Percentiles rank a stretch among this genome's conserved stretches.
phyloP scores from a whole-genome alignment of 35 echinoderm and acorn worm species.

The Diadema setosum region DNA sequence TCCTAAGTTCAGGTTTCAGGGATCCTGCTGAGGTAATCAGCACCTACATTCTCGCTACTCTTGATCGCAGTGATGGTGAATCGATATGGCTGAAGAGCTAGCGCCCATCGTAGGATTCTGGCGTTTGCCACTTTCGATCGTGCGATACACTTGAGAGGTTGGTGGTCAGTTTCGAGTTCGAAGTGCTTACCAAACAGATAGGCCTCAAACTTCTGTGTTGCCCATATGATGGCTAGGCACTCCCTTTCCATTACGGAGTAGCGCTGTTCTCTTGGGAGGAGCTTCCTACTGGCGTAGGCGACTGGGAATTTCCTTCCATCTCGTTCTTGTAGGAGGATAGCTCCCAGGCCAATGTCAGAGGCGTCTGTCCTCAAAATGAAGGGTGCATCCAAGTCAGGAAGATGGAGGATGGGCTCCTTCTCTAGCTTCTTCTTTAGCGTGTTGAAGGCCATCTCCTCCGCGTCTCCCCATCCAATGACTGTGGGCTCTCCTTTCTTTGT shows the following conservation, averaged over 20 bases:
- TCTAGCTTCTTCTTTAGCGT: slow-evolving; percentile 7
- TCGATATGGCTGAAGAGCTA: slow-evolving; percentile 3
- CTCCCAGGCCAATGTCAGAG: slow-evolving; percentile 18
- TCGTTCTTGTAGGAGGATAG: slow-evolving; percentile 25
- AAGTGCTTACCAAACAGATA: slow-evolving; percentile 35
- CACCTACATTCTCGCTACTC: slow-evolving; percentile 4
- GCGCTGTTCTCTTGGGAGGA: background rate
- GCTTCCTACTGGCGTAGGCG: slow-evolving; percentile 24
- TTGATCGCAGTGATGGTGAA: background rate
- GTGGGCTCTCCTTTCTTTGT: background rate
- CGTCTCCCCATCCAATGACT: background rate
- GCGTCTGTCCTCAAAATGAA: slow-evolving; percentile 54
- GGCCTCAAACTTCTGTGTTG: slow-evolving; percentile 13
- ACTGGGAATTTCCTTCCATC: background rate
- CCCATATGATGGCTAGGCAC: slow-evolving; percentile 46
- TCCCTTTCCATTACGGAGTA: slow-evolving; percentile 29
- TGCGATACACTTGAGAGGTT: slow-evolving; percentile 24
- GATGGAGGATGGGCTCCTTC: slow-evolving; percentile 21
- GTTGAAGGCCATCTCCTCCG: background rate
- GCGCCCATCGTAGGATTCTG: slow-evolving; percentile 27
- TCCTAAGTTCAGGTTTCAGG: background rate
- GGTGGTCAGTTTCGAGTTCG: slow-evolving; percentile 48
- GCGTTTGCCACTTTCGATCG: slow-evolving; percentile 1
- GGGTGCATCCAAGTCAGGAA: background rate
- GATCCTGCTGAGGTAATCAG: too few species aligned